A percentile compares a stretch with the other conserved stretches of the same genome.
Evolutionary conservation across 2,797 vertebrate genomes (phyloP).

Genomic region (Orestias chungarensis): DNA sequence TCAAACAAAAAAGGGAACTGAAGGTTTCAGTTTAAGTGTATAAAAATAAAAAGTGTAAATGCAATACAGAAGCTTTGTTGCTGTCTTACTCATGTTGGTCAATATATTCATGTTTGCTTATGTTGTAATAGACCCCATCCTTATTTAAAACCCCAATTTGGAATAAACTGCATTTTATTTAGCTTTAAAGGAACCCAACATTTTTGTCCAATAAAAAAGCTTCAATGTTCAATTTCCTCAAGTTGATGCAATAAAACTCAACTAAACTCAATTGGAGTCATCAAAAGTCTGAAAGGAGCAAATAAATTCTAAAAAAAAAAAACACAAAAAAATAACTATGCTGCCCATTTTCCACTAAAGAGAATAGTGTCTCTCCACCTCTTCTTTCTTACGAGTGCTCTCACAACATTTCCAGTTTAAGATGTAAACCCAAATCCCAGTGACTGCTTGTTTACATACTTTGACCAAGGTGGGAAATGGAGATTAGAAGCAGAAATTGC

Average conservation of each 20-base stretch:
- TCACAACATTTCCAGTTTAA: background rate
- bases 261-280: background rate
- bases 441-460: constrained; percentile 16
- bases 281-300: background rate
- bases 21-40: background rate
- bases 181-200: background rate
- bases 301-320: background rate
- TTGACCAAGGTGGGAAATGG: background rate
- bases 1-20: background rate
- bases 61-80: too few species aligned
- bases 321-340: background rate
- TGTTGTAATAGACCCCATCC: too few species aligned
- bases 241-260: background rate
- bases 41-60: too few species aligned
- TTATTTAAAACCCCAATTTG: background rate
- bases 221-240: background rate
- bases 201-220: background rate
- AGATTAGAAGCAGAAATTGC: background rate
- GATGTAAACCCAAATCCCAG: background rate
- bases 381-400: background rate
- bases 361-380: background rate
- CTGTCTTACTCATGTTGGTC: background rate
- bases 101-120: background rate
- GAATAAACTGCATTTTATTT: too few species aligned
- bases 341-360: constrained; percentile 28